A percentile compares a stretch with the other conserved stretches of the same genome.
Evolutionary conservation across 2,888 invertebrate genomes (phyloP).

Genomic region (Erpobdella octoculata): DNA sequence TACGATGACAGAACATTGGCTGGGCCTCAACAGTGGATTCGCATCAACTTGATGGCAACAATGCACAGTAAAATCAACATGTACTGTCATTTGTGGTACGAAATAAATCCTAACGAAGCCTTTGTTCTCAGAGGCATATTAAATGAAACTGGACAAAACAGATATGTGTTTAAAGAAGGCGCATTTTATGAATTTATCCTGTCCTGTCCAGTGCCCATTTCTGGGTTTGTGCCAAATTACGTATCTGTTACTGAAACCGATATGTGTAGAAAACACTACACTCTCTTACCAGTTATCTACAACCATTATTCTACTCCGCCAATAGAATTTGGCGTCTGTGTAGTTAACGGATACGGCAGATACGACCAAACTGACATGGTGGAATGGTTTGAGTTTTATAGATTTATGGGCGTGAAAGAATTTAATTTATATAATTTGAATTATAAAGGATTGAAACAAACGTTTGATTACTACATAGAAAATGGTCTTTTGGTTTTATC

Average conservation of each 20-base stretch:
- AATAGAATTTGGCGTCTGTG: conserved; percentile 37
- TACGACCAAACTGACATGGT: conserved; percentile 25
- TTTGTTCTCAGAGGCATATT: not conserved
- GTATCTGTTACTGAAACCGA: not conserved
- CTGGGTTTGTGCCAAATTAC: not conserved
- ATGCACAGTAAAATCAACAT: not conserved
- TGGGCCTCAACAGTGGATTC: not conserved
- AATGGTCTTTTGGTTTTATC: conserved; percentile 30
- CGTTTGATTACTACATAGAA: conserved; percentile 31
- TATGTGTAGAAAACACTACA: not conserved
- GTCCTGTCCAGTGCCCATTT: not conserved
- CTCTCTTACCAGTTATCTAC: not conserved
- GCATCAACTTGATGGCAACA: not conserved
- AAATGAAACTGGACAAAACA: not conserved
- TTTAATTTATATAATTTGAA: conserved; percentile 35
- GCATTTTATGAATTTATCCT: not conserved
- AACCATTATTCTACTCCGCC: conserved; percentile 15
- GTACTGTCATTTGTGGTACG: conserved; percentile 5
- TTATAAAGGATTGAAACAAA: not conserved
- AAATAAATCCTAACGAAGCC: not conserved
- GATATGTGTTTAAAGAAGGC: not conserved
- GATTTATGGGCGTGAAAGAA: conserved; percentile 34
- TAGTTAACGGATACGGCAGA: conserved; percentile 33
- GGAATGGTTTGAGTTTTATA: conserved; percentile 37
- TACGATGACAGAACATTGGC: not conserved